Evolutionary conservation across 2,797 vertebrate species (phyloP).

Genomic region (Salarias fasciatus): DNA sequence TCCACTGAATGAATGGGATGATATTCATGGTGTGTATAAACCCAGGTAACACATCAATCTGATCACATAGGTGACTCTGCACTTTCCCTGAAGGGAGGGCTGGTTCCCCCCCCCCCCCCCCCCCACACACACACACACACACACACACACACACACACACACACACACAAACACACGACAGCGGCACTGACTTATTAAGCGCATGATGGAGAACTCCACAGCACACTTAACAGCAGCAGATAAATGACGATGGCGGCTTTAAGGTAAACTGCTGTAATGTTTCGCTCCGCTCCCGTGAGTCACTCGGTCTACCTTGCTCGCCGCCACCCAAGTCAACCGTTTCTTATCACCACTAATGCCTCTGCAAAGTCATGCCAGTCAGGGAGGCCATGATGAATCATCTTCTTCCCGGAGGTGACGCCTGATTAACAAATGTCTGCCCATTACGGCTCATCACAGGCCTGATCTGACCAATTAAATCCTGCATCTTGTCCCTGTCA

Average conservation of each 20-base stretch:
- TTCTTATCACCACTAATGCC: constrained; percentile 29
- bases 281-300: constrained; percentile 37
- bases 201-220: background rate
- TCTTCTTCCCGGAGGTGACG: constrained; percentile 19
- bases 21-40: too few species aligned
- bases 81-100: background rate
- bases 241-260: constrained; percentile 18
- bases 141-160: too few species aligned
- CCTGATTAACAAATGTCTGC: constrained; percentile 30
- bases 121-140: background rate
- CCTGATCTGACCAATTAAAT: constrained; percentile 22
- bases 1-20: too few species aligned
- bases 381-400: constrained; percentile 25
- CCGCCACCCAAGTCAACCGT: constrained; percentile 31
- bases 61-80: background rate
- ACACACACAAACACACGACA: too few species aligned
- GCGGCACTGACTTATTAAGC: background rate
- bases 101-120: too few species aligned
- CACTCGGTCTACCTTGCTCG: constrained; percentile 23
- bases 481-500: constrained; percentile 3
- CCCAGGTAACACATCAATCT: too few species aligned
- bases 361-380: constrained; percentile 17
- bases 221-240: constrained; percentile 8
- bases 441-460: constrained; percentile 20
- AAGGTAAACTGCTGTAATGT: constrained; percentile 19